Evolutionary conservation across 2,113 vertebrate species (phyloP), one percentile per base, ranked within the genome.

Genomic region (Marcusenius ussheri): DNA sequence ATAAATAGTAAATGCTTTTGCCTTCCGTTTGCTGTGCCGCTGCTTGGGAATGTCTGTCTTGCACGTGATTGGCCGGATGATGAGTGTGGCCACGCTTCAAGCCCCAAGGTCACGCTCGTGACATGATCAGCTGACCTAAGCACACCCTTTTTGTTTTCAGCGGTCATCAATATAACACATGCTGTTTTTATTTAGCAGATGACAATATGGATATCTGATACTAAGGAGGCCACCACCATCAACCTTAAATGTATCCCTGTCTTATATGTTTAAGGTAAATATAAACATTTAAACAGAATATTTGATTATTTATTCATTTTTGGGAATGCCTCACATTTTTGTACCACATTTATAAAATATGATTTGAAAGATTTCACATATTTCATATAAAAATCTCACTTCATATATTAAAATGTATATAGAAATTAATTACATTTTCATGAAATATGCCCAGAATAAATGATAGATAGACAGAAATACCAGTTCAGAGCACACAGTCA

Each of bases 1-100:
- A 51, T 89, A 89, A 74, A 88, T 88, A 88, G 88, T 31, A 74
- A 50, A 89, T n/a, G 46, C 9, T 15, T 74, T 8, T 80, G 66
- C 88, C 47, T 80, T 89, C 19, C 35, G 6, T 35, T 51, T 51
- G 53, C 35, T 42, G 47, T 35, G 10, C 21, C n/a, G 8, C 49
- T 51, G 13, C 31, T 53, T 56, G 50, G n/a, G 50, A 87, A 56
- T 53, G 85, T 88, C 39, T 39, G 51, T 62, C 56, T 17, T n/a
- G 27, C 35, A 45, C 19, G 35, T 31, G 56, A 45, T 31, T 53
- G n/a, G 10, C 21, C 15, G 2, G 31, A n/a, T 62, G 87, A 51
- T 31, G 51, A 88, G 51, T 53, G n/a, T 47, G 46, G 35, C 11
- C 31, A 62, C 35, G 1, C 21, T 4, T 15, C 13, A 5, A 88